Percentiles rank a stretch among this genome's conserved stretches.
Evolutionary conservation across 2,797 vertebrate species (phyloP).

Genomic region (Limosa lapponica): DNA sequence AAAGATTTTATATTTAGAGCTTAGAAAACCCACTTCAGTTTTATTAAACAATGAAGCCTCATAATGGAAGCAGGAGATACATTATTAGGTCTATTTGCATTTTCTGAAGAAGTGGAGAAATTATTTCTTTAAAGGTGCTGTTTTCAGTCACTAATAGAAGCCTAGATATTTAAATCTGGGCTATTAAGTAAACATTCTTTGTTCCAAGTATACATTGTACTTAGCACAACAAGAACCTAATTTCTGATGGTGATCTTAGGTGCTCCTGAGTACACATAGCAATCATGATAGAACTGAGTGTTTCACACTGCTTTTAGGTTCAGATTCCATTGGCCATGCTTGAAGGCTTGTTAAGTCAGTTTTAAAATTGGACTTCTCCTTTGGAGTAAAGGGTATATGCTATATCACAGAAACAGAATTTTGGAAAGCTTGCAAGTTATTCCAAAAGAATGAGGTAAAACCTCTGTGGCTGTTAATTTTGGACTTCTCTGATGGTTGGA

Average conservation of each 20-base stretch:
- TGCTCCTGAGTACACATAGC: not conserved
- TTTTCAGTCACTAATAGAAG: not conserved
- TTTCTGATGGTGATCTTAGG: conserved; percentile 16
- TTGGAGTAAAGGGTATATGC: not conserved
- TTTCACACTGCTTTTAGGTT: not conserved
- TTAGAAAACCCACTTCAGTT: not conserved
- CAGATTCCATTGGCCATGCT: not conserved
- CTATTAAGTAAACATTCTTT: conserved; percentile 8
- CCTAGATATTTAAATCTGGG: not conserved
- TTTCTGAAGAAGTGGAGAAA: not conserved
- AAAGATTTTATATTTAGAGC: not conserved
- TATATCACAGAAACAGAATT: not conserved
- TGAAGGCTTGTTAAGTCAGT: not conserved
- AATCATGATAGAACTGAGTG: not conserved
- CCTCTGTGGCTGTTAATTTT: conserved; percentile 1
- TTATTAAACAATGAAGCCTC: not conserved
- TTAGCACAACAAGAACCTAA: not conserved
- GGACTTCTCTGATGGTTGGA: not conserved
- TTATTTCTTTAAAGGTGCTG: not conserved
- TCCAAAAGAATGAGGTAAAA: not conserved
- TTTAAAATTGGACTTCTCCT: not conserved
- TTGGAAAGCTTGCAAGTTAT: not conserved
- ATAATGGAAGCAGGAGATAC: not conserved
- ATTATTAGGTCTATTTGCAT: not conserved
- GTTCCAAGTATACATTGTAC: conserved; percentile 13